A percentile compares a stretch with the other conserved stretches of the same genome.
phyloP scores from a whole-genome alignment of 2,888 invertebrate species.

The Cetonia aurata region DNA sequence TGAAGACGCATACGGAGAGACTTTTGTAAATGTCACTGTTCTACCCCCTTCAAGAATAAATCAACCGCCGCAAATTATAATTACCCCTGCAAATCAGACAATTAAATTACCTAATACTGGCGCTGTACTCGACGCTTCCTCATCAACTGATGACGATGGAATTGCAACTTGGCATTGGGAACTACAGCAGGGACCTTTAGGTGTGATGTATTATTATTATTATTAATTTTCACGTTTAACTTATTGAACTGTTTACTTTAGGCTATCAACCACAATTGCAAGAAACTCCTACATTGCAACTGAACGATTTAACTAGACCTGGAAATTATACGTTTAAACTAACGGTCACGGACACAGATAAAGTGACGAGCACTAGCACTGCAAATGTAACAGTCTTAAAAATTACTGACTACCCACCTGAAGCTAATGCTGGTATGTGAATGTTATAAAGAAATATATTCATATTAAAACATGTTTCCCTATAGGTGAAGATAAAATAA shows the following conservation, averaged over 20 bases:
- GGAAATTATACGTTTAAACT: slow-evolving; percentile 93
- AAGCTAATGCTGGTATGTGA: slow-evolving; percentile 84
- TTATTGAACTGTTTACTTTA: slow-evolving; percentile 43
- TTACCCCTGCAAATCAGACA: slow-evolving; percentile 87
- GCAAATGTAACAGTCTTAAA: slow-evolving; percentile 92
- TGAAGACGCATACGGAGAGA: slow-evolving; percentile 81
- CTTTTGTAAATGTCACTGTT: slow-evolving; percentile 91
- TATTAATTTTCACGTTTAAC: neutral
- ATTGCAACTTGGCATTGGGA: slow-evolving; percentile 95
- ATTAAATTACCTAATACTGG: slow-evolving; percentile 91
- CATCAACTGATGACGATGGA: slow-evolving; percentile 79
- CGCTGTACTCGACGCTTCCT: slow-evolving; percentile 87
- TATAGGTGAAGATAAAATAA: slow-evolving; percentile 85
- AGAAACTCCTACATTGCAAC: slow-evolving; percentile 85
- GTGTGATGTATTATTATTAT: slow-evolving; percentile 55
- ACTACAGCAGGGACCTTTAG: slow-evolving; percentile 85
- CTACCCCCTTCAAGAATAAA: slow-evolving; percentile 87
- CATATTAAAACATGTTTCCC: slow-evolving; percentile 40
- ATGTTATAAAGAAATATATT: too few relatives aligned
- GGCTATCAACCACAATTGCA: slow-evolving; percentile 85
- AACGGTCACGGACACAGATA: slow-evolving; percentile 92
- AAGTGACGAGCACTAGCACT: slow-evolving; percentile 85
- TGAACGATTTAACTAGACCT: slow-evolving; percentile 85
- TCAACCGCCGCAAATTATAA: slow-evolving; percentile 85
- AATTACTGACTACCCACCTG: slow-evolving; percentile 94